Percentiles rank a stretch among this genome's conserved stretches.
Conservation (phyloP, 2,113 vertebrate genomes). For the Rhabdornis inornatus region DNA sequence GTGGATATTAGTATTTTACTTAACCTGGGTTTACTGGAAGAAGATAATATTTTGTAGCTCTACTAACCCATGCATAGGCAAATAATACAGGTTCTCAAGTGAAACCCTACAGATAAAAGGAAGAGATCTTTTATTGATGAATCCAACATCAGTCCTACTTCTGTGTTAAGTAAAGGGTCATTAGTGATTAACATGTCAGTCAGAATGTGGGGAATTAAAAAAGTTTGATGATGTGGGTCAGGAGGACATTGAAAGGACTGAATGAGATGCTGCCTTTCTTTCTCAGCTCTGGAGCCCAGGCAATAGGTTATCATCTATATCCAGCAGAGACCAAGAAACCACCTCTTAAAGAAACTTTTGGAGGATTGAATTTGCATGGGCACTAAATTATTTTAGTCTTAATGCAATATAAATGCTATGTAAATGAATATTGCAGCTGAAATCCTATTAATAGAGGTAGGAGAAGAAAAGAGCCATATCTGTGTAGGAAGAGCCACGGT, state of each 20-base stretch:
- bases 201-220: not conserved
- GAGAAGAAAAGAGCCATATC: conserved; percentile 1
- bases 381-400: not conserved
- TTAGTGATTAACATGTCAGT: not conserved
- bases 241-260: not conserved
- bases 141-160: not conserved
- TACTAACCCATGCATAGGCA: not conserved
- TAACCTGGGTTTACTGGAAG: not conserved
- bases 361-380: not conserved
- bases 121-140: not conserved
- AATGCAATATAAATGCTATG: not conserved
- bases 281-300: not conserved
- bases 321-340: not conserved
- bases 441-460: conserved; percentile 24
- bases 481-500: not conserved
- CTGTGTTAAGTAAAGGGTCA: not conserved
- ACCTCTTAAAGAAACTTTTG: not conserved
- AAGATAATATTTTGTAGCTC: not conserved
- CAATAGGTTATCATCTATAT: not conserved
- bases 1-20: not conserved
- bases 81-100: not conserved
- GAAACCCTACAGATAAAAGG: not conserved
- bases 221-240: not conserved
- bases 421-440: not conserved
- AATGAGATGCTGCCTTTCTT: not conserved